A percentile compares a stretch with the other conserved stretches of the same genome.
These are phyloP conservation scores for Apostichopus californicus DNA, from an alignment of 35 echinoderm and acorn worm genomes.

Conservation along the genomic window DNA sequence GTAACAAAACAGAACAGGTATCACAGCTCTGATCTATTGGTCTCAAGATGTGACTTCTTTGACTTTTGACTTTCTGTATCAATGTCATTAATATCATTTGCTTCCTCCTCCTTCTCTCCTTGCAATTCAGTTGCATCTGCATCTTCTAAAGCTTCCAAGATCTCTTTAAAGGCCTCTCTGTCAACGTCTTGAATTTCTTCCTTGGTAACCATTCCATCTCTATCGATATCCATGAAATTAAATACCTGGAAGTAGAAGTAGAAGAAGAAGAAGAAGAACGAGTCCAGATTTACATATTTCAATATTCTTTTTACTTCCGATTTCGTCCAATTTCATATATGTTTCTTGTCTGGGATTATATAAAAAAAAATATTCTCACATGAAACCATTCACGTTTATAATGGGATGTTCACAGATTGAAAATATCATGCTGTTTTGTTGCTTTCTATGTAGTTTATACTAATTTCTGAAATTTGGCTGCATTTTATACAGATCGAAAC, in stretches of 20 bases:
- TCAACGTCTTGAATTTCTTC: neutral
- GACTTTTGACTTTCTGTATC: neutral
- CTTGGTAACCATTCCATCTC: neutral
- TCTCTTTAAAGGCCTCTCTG: neutral
- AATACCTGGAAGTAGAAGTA: neutral
- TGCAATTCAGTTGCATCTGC: neutral
- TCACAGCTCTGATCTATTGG: constrained; percentile 22
- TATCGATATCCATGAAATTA: constrained; percentile 1
- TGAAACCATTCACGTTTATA: no score
- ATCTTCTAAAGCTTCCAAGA: neutral
- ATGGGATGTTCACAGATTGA: no score
- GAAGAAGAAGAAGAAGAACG: neutral
- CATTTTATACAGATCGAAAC: no score
- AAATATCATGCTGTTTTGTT: no score
- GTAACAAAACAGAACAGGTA: neutral
- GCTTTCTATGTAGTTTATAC: no score
- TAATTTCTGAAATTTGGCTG: no score
- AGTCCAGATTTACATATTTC: neutral
- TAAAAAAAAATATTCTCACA: neutral
- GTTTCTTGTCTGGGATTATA: no score
- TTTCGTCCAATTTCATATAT: no score
- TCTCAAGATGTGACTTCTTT: neutral
- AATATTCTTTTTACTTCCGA: neutral
- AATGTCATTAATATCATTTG: neutral
- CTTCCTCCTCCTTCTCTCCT: neutral